A percentile compares a stretch with the other conserved stretches of the same genome.
These are phyloP conservation scores for Trachythela sp. DNA, from an alignment of 64 coral and sea anemone genomes.

Conservation along the genomic window DNA sequence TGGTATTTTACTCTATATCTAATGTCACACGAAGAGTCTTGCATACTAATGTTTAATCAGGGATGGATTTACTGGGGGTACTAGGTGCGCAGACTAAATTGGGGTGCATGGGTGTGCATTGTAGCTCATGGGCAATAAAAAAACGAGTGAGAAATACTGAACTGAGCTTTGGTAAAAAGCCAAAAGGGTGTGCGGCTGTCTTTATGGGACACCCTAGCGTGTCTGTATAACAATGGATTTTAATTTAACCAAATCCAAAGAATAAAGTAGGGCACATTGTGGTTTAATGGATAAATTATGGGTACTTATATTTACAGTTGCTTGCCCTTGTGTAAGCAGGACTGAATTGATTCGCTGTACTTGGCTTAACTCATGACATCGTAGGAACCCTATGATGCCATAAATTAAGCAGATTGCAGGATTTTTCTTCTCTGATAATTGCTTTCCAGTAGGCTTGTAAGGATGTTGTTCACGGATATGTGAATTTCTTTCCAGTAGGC, in stretches of 20 bases:
- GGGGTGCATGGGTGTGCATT: too few relatives aligned
- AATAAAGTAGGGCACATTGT: not conserved
- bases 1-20: too few relatives aligned
- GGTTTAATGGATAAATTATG: not conserved
- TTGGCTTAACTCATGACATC: conserved; percentile 23
- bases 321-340: not conserved
- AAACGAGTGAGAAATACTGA: too few relatives aligned
- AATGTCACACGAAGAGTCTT: too few relatives aligned
- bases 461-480: not conserved
- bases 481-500: too few relatives aligned
- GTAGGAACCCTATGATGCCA: conserved; percentile 26
- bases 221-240: not conserved
- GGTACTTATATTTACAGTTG: not conserved
- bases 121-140: too few relatives aligned
- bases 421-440: not conserved
- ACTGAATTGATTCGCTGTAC: conserved; percentile 19
- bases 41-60: too few relatives aligned
- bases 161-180: too few relatives aligned
- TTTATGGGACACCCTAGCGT: too few relatives aligned
- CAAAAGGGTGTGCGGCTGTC: too few relatives aligned
- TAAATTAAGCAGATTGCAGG: conserved; percentile 35
- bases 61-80: too few relatives aligned
- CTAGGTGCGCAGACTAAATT: too few relatives aligned
- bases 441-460: not conserved
- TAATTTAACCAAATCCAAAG: not conserved